These are phyloP conservation scores for Trichogramma dendrolimi DNA, from an alignment of 2,888 invertebrate genomes.

Conservation along the genomic window DNA sequence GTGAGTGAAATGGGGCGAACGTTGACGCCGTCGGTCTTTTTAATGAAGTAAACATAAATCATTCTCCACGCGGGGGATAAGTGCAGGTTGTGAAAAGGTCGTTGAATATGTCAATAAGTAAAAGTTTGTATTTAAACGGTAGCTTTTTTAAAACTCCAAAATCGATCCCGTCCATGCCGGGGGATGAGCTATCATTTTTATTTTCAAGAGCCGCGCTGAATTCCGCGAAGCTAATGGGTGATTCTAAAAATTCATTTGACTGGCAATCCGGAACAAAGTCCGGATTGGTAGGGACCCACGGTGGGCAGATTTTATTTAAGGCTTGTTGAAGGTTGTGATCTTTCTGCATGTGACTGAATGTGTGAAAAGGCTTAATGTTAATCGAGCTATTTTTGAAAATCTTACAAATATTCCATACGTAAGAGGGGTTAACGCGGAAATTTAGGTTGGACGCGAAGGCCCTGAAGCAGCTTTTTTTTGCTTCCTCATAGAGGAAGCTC, in stretches of 20 bases:
- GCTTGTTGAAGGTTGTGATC: neutral
- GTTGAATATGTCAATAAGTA: conserved; percentile 15
- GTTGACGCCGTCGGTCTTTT: neutral
- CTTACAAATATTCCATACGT: neutral
- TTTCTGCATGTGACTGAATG: neutral
- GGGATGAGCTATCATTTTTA: neutral
- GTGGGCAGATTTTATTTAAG: neutral
- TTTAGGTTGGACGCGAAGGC: too few relatives aligned
- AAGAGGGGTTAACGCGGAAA: too few relatives aligned
- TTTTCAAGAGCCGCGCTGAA: conserved; percentile 3
- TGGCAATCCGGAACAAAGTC: neutral
- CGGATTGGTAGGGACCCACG: conserved; percentile 6
- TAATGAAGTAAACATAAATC: conserved; percentile 7
- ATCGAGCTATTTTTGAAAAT: conserved; percentile 16
- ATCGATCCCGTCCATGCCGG: conserved; percentile 15
- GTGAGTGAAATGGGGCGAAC: conserved; percentile 9
- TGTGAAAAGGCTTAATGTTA: conserved; percentile 1
- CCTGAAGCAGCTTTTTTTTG: too few relatives aligned
- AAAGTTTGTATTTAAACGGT: conserved; percentile 3
- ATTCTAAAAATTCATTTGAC: neutral
- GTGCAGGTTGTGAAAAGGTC: neutral
- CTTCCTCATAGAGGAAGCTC: too few relatives aligned
- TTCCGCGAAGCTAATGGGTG: conserved; percentile 11
- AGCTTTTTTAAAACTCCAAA: conserved; percentile 6
- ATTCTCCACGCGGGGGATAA: conserved; percentile 10